Evolutionary conservation across 2,797 vertebrate genomes (phyloP).

Genomic region (Micrastur ruficollis): DNA sequence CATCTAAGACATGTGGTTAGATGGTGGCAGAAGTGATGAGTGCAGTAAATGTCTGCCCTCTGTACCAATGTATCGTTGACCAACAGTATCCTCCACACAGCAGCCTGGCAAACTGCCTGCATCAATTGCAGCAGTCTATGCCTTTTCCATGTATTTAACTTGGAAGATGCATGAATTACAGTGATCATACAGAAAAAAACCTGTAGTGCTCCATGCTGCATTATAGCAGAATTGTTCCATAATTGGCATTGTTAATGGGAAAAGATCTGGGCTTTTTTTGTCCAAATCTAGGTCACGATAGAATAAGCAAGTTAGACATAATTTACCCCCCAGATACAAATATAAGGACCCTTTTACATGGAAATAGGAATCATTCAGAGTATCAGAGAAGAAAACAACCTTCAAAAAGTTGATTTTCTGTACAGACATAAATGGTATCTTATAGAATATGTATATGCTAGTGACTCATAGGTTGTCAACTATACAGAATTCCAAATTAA

Average conservation of each 20-base stretch:
- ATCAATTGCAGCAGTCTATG: not conserved
- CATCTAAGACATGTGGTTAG: not conserved
- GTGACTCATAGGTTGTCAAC: constrained; percentile 1
- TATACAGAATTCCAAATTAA: not conserved
- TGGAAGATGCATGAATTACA: constrained; percentile 7
- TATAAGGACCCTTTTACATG: constrained; percentile 1
- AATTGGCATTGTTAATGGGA: constrained; percentile 8
- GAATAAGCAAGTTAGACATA: constrained; percentile 32
- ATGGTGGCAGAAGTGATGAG: not conserved
- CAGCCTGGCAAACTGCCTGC: not conserved
- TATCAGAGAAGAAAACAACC: not conserved
- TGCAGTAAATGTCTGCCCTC: not conserved
- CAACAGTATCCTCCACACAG: not conserved
- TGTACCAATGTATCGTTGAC: not conserved
- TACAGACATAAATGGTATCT: not conserved
- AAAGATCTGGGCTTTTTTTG: not conserved
- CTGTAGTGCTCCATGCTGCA: not conserved
- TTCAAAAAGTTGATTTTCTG: constrained; percentile 6
- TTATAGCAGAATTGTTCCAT: constrained; percentile 19
- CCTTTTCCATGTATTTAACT: constrained; percentile 6
- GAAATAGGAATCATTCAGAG: not conserved
- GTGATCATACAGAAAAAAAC: not conserved
- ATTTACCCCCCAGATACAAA: constrained; percentile 17
- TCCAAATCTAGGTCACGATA: constrained; percentile 48
- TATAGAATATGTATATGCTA: constrained; percentile 13